Evolutionary conservation across 2,113 vertebrate species (phyloP).

Genomic region (Lophura nycthemera): DNA sequence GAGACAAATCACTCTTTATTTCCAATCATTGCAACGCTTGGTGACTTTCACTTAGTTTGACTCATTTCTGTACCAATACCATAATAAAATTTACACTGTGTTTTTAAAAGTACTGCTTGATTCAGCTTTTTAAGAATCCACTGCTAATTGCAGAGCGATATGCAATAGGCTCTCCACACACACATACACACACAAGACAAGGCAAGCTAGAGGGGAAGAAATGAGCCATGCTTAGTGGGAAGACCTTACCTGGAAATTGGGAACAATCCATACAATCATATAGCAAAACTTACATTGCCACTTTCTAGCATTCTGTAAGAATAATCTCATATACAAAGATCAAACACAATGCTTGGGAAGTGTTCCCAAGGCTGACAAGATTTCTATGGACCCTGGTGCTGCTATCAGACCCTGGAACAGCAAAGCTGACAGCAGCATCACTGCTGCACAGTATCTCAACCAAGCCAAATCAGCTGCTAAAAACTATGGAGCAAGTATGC

Average conservation of each 20-base stretch:
- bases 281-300: background rate
- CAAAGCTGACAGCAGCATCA: background rate
- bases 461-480: background rate
- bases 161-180: background rate
- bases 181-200: background rate
- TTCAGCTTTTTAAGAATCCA: background rate
- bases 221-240: background rate
- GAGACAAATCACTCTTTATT: background rate
- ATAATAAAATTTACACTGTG: background rate
- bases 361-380: background rate
- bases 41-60: constrained; percentile 8
- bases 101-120: background rate
- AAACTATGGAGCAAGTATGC: background rate
- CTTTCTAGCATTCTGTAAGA: background rate
- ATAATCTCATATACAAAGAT: background rate
- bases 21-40: background rate
- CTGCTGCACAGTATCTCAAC: background rate
- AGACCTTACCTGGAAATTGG: background rate
- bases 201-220: background rate
- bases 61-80: background rate
- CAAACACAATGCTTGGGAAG: background rate
- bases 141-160: background rate
- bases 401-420: background rate
- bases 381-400: background rate
- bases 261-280: background rate